phyloP scores from a whole-genome alignment of 2,113 vertebrate species.

The Periophthalmus modestus region DNA sequence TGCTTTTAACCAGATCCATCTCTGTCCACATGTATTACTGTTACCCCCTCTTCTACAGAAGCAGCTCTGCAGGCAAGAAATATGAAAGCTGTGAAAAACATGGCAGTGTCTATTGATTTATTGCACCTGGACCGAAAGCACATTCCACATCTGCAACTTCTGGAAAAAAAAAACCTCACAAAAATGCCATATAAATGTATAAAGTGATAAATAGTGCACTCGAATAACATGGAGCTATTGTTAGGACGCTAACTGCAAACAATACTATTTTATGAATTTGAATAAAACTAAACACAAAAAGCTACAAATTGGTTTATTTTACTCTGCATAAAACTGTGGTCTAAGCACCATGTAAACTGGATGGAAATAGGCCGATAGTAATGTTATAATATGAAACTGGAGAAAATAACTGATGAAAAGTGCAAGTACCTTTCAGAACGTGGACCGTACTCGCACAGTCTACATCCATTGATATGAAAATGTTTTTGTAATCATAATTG shows the following conservation, averaged over 20 bases:
- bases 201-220: not conserved
- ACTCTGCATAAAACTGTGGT: too few relatives aligned
- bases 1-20: not conserved
- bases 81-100: conserved; percentile 38
- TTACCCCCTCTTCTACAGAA: conserved; percentile 25
- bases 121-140: conserved; percentile 77
- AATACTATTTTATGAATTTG: not conserved
- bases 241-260: not conserved
- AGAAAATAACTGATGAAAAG: not conserved
- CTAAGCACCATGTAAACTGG: too few relatives aligned
- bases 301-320: too few relatives aligned
- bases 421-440: not conserved
- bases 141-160: conserved; percentile 82
- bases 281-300: not conserved
- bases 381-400: not conserved
- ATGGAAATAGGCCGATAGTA: too few relatives aligned
- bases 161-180: conserved; percentile 72
- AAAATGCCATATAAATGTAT: conserved; percentile 18
- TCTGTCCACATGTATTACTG: not conserved
- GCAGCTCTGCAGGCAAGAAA: conserved; percentile 10
- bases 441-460: not conserved
- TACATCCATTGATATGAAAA: not conserved
- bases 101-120: conserved; percentile 75
- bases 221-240: not conserved
- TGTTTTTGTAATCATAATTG: not conserved